Conservation (phyloP, 2,113 vertebrate species). For the Papio anubis region DNA sequence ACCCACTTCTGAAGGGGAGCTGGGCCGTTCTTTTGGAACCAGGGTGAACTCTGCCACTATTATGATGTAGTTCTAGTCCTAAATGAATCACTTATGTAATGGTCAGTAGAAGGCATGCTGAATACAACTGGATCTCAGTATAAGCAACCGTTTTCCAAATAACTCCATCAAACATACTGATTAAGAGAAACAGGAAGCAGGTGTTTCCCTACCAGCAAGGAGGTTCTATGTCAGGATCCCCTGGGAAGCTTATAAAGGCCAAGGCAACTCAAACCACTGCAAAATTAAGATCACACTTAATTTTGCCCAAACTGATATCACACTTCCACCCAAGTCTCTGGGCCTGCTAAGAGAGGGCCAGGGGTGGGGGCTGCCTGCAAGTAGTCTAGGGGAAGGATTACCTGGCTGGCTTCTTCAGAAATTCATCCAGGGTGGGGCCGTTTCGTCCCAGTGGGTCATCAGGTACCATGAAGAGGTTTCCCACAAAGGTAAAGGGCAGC, state of each 20-base stretch:
- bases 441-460: constrained; percentile 91
- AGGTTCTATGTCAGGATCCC: neutral
- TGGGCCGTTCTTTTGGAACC: neutral
- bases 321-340: neutral
- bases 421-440: constrained; percentile 90
- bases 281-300: neutral
- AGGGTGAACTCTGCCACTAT: neutral
- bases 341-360: neutral
- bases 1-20: neutral
- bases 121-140: neutral
- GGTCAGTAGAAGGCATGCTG: neutral
- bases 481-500: constrained; percentile 92
- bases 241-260: neutral
- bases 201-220: neutral
- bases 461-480: constrained; percentile 93
- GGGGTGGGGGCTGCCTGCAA: neutral
- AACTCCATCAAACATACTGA: neutral
- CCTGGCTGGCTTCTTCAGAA: constrained; percentile 84
- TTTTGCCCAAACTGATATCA: neutral
- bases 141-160: constrained; percentile 28
- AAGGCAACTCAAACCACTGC: neutral
- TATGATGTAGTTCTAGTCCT: neutral
- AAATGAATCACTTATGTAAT: neutral
- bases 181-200: neutral
- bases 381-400: neutral